Evolutionary conservation across 2,797 vertebrate genomes (phyloP), one percentile per base, ranked within the genome.

Genomic region (Rhabdophis nuchalis): DNA sequence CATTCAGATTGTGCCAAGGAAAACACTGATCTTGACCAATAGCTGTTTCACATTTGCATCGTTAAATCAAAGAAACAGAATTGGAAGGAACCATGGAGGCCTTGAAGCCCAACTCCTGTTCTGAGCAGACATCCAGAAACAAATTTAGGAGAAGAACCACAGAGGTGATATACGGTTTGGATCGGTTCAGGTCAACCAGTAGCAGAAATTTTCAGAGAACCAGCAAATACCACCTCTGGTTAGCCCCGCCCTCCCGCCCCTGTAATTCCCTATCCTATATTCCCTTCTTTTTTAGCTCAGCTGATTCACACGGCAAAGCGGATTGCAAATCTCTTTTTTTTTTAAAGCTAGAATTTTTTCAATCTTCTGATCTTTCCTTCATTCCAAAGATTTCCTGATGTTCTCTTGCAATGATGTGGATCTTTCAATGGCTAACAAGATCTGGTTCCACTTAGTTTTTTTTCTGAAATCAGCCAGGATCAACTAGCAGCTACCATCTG

Each of bases 1-100:
- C 92, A 91, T 93, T 95, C 64, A 93, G 95, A 94, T 94, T 94
- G 94, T 93, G 97, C 93, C 94, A 96, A 94, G 96, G 96, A 97
- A 95, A 94, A 95, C 95, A 96, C 94, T 96, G 96, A 64, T n/a
- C 29, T 92, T 95, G 89, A 95, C 61, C 93, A 77, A 46, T 0
- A 13, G 93, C 88, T 95, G 91, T 86, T 96, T 93, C 90, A 87
- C 12, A 25, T 95, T 96, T 93, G 89, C 94, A 27, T 16, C 11
- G 41, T 89, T 52, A 89, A 68, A 68, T 36, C n/a, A 72, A 64
- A 64, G 64, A 72, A 72, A 32, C 64, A 72, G n/a, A 36, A 36
- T 72, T 36, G 16, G 64, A 64, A n/a, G 61, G 61, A 64, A 8
- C 64, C 64, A 72, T 9, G 32, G n/a, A 68, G 14, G 14, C 64